phyloP scores from a whole-genome alignment of 2,888 invertebrate species.

The Timandra comae region DNA sequence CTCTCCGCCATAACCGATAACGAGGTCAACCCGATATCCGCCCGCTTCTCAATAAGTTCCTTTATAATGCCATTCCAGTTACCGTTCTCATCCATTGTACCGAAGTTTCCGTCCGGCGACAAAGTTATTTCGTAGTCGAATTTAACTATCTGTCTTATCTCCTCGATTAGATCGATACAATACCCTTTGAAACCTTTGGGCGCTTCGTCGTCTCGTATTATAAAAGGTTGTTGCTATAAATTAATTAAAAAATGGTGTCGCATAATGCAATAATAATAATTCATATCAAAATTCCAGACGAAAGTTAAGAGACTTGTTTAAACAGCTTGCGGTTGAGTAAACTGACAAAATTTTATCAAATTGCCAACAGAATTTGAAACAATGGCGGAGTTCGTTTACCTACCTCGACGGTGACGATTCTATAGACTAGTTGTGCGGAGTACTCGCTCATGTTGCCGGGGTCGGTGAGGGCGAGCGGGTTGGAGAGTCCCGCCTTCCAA shows the following conservation, averaged over 20 bases:
- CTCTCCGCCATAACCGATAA: conserved; percentile 98
- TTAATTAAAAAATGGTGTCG: not conserved
- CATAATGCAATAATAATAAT: conserved; percentile 1
- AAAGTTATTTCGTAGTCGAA: conserved; percentile 94
- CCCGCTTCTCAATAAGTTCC: conserved; percentile 88
- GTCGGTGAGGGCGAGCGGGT: conserved; percentile 79
- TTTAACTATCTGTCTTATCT: conserved; percentile 87
- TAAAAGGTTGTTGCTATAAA: conserved; percentile 87
- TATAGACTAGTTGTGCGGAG: conserved; percentile 89
- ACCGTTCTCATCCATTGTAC: conserved; percentile 90
- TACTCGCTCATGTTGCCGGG: conserved; percentile 83
- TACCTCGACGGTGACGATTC: conserved; percentile 90
- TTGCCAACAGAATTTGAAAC: conserved; percentile 45
- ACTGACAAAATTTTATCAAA: conserved; percentile 47
- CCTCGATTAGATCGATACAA: conserved; percentile 94
- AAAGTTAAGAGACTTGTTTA: conserved; percentile 40
- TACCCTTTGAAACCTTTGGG: conserved; percentile 88
- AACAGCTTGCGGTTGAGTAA: conserved; percentile 51
- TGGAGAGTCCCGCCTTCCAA: conserved; percentile 86
- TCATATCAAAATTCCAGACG: conserved; percentile 31
- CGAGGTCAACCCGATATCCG: conserved; percentile 95
- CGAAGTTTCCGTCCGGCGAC: conserved; percentile 88
- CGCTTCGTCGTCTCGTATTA: conserved; percentile 81
- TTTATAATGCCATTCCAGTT: conserved; percentile 92
- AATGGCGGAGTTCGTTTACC: conserved; percentile 61